Evolutionary conservation across 1,140 invertebrate species (phyloP), one percentile per base, ranked within the genome.

Genomic region (Planococcus citri): DNA sequence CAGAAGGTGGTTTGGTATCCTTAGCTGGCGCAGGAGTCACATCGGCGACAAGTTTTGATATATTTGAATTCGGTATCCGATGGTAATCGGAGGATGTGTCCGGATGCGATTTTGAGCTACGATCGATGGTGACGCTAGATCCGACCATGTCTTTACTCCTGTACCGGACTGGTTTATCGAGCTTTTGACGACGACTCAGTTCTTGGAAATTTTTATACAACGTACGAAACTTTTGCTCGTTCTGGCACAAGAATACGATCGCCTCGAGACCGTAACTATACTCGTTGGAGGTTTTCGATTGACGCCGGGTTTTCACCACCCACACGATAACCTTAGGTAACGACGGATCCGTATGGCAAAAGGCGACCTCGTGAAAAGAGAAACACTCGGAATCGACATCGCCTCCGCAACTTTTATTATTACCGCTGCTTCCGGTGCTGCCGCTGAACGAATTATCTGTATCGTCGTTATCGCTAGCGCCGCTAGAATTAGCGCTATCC

Each of bases 401-500:
- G 9, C 1, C 27, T n/a, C n/a, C n/a, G n/a, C 14, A 0, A 14
- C n/a, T 8, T n/a, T 14, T 2, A n/a, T 41, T 41, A 10, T 41
- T 41, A 17, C 61, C 0, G n/a, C 20, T 1, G 37, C 0, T 21
- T 22, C 21, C 24, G 60, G 60, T 70, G 22, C 64, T 22, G 61
- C 51, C 14, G 69, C 68, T 72, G 1, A 70, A 27, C 29, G 69
- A 69, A 24, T 68, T 57, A 41, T 73, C 68, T 8, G 69, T 41
- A 27, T 75, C 74, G 25, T 75, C 75, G n/a, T 72, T 75, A 60
- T 75, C 75, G 4, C 73, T 74, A n/a, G 71, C 72, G 10, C 74
- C 73, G 27, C 75, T 75, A 70, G 74, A 75, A 68, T 75, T 75
- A 2, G 75, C 74, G 22, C 73, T 74, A 70, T 73, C 73, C 1